A percentile compares a stretch with the other conserved stretches of the same genome.
phyloP scores from a whole-genome alignment of 2,888 invertebrate genomes.

The Onchidella celtica region DNA sequence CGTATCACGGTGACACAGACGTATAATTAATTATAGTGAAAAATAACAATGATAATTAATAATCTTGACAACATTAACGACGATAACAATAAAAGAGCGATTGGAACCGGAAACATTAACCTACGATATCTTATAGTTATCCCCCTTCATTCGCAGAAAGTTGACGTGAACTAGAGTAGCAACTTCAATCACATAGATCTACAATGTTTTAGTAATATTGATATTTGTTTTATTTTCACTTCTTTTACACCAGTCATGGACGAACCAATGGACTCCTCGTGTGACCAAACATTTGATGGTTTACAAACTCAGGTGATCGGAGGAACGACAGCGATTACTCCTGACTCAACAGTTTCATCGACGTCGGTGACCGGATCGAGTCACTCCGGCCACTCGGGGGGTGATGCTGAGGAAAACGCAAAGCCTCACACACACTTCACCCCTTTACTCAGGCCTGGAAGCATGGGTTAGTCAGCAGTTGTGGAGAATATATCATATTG shows the following conservation, averaged over 20 bases:
- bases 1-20: no score
- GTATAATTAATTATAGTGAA: no score
- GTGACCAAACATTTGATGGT: conserved; percentile 26
- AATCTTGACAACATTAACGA: no score
- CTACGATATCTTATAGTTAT: background rate
- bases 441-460: conserved; percentile 70
- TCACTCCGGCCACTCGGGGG: conserved; percentile 3
- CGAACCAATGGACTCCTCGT: conserved; percentile 53
- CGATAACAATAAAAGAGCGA: background rate
- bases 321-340: background rate
- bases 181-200: background rate
- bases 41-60: no score
- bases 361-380: background rate
- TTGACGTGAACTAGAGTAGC: background rate
- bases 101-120: background rate
- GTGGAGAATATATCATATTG: no score
- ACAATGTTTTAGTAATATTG: no score
- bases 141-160: background rate
- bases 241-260: conserved; percentile 43
- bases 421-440: conserved; percentile 46
- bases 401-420: background rate
- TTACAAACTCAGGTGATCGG: conserved; percentile 11
- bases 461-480: conserved; percentile 64
- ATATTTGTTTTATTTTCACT: background rate
- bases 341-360: background rate